phyloP scores from a whole-genome alignment of 1,140 invertebrate species.

The Pogonus chalceus region DNA sequence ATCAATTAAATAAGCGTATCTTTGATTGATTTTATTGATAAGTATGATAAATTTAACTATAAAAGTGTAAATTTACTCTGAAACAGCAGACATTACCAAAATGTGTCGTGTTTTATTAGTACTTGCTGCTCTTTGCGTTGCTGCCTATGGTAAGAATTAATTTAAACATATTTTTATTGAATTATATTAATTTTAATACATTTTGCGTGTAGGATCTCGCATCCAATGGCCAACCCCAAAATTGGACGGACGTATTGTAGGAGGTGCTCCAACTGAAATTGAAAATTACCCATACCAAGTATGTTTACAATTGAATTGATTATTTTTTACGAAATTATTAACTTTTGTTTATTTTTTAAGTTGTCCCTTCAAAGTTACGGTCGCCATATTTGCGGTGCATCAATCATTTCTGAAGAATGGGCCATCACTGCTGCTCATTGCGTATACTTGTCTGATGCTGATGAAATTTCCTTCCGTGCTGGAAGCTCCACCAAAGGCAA shows the following conservation, averaged over 20 bases:
- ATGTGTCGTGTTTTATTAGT: background rate
- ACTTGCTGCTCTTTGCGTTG: background rate
- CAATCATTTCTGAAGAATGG: constrained; percentile 37
- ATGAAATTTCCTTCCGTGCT: constrained; percentile 18
- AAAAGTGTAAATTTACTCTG: too few relatives aligned
- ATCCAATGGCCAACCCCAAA: background rate
- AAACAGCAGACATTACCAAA: background rate
- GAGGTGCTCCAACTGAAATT: constrained; percentile 28
- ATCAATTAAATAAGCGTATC: too few relatives aligned
- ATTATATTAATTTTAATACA: background rate
- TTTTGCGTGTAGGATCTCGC: background rate
- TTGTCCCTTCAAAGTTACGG: constrained; percentile 25
- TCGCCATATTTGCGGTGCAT: constrained; percentile 36
- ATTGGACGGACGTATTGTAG: constrained; percentile 27
- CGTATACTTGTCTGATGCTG: background rate
- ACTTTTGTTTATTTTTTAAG: constrained; percentile 23
- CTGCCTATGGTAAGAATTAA: background rate
- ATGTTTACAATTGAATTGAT: constrained; percentile 7
- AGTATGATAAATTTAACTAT: too few relatives aligned
- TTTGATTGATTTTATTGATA: too few relatives aligned
- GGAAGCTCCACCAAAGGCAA: constrained; percentile 24
- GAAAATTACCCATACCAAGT: constrained; percentile 30
- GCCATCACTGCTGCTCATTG: constrained; percentile 45
- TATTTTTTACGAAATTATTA: constrained; percentile 4
- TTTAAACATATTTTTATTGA: background rate